These are phyloP conservation scores for Xestoiulus laeticollis DNA, from an alignment of 2,888 invertebrate species.

Conservation along the genomic window DNA sequence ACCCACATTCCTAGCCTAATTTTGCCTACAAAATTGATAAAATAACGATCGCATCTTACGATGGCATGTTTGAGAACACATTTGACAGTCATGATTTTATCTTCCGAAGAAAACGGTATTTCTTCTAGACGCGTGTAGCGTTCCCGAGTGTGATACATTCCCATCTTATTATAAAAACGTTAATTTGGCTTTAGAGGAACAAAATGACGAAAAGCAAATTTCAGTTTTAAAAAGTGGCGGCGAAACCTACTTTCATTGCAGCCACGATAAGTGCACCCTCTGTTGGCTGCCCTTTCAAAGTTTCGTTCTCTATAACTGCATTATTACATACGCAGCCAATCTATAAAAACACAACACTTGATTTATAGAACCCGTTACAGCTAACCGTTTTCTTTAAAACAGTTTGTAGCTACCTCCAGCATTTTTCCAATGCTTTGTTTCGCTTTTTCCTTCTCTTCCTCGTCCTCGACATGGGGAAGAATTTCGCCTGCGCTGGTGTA, in stretches of 20 bases:
- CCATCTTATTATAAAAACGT: conserved; percentile 70
- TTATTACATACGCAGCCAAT: conserved; percentile 93
- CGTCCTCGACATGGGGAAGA: conserved; percentile 61
- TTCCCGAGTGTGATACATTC: conserved; percentile 82
- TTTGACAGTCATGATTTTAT: conserved; percentile 98
- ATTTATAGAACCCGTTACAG: too few species aligned
- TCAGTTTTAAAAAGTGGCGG: too few species aligned
- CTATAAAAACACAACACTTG: conserved; percentile 59
- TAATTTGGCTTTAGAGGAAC: too few species aligned
- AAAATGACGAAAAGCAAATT: background rate
- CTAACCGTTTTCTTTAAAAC: too few species aligned
- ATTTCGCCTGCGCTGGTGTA: conserved; percentile 89
- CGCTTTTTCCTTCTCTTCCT: conserved; percentile 59
- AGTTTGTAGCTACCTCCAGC: conserved; percentile 78
- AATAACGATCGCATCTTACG: conserved; percentile 46
- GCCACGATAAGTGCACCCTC: conserved; percentile 95
- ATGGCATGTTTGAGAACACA: conserved; percentile 79
- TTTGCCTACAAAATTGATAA: too few species aligned
- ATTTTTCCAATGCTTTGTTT: conserved; percentile 69
- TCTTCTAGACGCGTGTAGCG: conserved; percentile 88
- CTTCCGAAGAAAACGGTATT: conserved; percentile 96
- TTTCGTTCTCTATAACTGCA: conserved; percentile 83
- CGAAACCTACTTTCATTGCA: conserved; percentile 77
- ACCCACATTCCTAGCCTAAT: background rate
- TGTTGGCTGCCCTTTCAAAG: conserved; percentile 92